Evolutionary conservation across 2,888 invertebrate genomes (phyloP), one percentile per base, ranked within the genome.

Genomic region (Aphodius sticticus): DNA sequence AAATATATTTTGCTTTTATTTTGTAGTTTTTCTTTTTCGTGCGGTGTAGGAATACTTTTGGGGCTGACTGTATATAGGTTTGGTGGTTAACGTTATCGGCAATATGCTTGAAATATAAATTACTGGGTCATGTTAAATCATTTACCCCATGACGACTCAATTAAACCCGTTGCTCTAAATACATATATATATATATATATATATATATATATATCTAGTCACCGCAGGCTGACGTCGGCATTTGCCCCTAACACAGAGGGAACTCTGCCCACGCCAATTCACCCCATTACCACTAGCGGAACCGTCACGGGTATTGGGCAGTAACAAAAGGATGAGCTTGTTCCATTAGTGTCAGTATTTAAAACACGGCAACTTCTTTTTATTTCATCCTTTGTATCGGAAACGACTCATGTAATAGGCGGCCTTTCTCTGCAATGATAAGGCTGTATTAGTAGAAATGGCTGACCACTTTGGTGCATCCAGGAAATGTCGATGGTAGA

Each of bases 211-310:
- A 5, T 53, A 53, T 53, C 53, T 53, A 53, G 12, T 53, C 53
- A 53, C 53, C 53, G 53, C 53, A 53, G 53, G 53, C 53, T 53
- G 53, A 53, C 53, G 53, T 53, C 53, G 53, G 53, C 53, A 53
- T 53, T 53, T 53, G 26, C 53, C 53, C 53, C 53, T 53, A 53
- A 53, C 53, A 53, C 2, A 53, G 53, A 53, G 53, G 26, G 53
- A 53, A 7, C 53, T 53, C 53, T 53, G 53, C 53, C 53, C 53
- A 53, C 53, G 53, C 53, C 53, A 53, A 53, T 53, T 53, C 53
- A 53, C 53, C 53, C 53, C 53, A 53, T 53, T 53, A 53, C 12
- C 53, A 7, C 7, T 53, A 9, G 53, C 53, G 53, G 2, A 12
- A 53, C 53, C 53, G 53, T 53, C 53, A 53, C 53, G 53, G 53